phyloP scores from a whole-genome alignment of 2,797 vertebrate species.

The Rhabdophis nuchalis region DNA sequence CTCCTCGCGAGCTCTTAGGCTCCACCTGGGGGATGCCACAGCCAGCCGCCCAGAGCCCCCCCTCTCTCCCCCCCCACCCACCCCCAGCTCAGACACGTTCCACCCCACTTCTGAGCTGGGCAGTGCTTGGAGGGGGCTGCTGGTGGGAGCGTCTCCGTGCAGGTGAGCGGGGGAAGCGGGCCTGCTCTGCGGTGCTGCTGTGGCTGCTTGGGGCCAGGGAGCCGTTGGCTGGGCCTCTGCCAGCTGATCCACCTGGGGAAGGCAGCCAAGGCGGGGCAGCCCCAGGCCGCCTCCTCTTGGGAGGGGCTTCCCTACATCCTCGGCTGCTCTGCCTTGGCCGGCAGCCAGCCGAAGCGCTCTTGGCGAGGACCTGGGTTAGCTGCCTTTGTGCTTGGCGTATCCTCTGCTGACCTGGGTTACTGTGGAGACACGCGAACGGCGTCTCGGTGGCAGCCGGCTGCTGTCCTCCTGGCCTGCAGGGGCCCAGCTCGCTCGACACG shows the following conservation, averaged over 20 bases:
- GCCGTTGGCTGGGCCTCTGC: not conserved
- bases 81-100: not conserved
- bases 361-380: not conserved
- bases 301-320: not conserved
- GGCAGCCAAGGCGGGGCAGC: not conserved
- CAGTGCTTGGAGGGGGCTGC: not conserved
- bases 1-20: not conserved
- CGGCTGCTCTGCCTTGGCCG: not conserved
- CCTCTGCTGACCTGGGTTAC: not conserved
- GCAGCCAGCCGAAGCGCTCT: not conserved
- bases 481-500: not conserved
- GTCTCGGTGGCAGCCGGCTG: not conserved
- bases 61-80: not conserved
- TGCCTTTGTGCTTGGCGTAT: not conserved
- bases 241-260: constrained; percentile 7
- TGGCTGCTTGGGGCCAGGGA: not conserved
- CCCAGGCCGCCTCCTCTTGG: not conserved
- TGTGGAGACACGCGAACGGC: not conserved
- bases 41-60: not conserved
- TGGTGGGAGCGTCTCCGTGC: not conserved
- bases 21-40: not conserved
- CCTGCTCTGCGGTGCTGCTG: not conserved
- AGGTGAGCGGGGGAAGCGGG: not conserved
- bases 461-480: not conserved
- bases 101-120: not conserved